These are phyloP conservation scores for Oncorhynchus mykiss DNA, from an alignment of 2,113 vertebrate genomes.

Conservation along the genomic window DNA sequence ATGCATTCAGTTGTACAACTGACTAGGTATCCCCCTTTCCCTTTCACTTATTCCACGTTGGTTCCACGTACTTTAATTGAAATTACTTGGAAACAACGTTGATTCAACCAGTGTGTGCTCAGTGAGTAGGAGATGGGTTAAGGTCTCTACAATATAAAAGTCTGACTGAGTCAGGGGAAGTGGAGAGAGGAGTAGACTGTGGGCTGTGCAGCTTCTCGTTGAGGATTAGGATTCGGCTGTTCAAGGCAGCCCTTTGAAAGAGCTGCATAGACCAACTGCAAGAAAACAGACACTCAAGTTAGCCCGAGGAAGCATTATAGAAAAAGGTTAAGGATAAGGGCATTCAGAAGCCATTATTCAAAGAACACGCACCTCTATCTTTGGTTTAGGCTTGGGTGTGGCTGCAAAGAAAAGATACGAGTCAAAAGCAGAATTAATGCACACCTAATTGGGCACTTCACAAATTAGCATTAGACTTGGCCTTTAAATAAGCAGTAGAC, in stretches of 20 bases:
- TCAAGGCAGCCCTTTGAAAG: conserved; percentile 34
- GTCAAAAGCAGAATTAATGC: no score
- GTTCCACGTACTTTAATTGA: no score
- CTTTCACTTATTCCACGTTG: no score
- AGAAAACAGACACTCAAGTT: not conserved
- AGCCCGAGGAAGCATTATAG: not conserved
- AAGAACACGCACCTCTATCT: conserved; percentile 52
- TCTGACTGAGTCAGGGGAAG: conserved; percentile 32
- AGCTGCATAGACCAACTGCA: conserved; percentile 67
- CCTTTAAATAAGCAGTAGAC: no score
- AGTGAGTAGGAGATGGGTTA: no score
- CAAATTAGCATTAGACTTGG: no score
- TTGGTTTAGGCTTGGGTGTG: conserved; percentile 15
- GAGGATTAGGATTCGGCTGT: not conserved
- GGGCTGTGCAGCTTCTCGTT: conserved; percentile 10
- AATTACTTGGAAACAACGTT: no score
- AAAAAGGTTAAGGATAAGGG: conserved; percentile 1
- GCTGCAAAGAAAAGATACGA: not conserved
- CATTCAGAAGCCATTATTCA: not conserved
- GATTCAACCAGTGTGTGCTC: no score
- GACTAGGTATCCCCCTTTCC: no score
- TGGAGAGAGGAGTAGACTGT: conserved; percentile 60
- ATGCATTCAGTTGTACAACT: no score
- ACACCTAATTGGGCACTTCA: no score
- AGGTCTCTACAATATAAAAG: no score